Conservation (phyloP, 2,797 vertebrate genomes). For the Falco berigora region DNA sequence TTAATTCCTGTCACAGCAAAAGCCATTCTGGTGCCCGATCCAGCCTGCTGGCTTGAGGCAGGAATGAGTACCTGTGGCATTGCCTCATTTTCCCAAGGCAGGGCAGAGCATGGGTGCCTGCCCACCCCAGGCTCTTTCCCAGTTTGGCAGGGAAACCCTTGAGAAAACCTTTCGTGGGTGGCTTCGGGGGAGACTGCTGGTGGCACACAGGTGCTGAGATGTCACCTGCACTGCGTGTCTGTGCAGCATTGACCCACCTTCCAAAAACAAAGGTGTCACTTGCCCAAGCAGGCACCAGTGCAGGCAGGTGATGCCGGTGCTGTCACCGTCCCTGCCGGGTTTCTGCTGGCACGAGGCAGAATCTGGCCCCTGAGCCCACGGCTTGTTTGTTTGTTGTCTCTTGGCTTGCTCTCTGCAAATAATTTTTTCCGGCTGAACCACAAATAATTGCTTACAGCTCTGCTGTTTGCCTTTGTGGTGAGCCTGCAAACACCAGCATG, state of each 20-base stretch:
- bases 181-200: neutral
- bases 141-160: neutral
- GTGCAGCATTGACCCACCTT: neutral
- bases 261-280: neutral
- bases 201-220: accelerated
- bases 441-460: neutral
- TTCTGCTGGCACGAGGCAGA: neutral
- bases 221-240: accelerated
- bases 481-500: neutral
- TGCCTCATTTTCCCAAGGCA: neutral
- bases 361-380: neutral
- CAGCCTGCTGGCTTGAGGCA: neutral
- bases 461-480: neutral
- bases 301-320: accelerated
- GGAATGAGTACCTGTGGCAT: neutral
- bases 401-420: neutral
- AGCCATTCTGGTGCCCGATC: neutral
- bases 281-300: accelerated
- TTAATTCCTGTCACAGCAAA: neutral
- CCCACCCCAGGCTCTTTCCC: neutral
- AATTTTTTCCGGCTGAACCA: neutral
- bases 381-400: neutral
- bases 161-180: accelerated
- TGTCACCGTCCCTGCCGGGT: accelerated
- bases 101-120: accelerated